A percentile compares a stretch with the other conserved stretches of the same genome.
These are phyloP conservation scores for Protobothrops flavoviridis DNA, from an alignment of 2,113 vertebrate genomes.

Conservation along the genomic window DNA sequence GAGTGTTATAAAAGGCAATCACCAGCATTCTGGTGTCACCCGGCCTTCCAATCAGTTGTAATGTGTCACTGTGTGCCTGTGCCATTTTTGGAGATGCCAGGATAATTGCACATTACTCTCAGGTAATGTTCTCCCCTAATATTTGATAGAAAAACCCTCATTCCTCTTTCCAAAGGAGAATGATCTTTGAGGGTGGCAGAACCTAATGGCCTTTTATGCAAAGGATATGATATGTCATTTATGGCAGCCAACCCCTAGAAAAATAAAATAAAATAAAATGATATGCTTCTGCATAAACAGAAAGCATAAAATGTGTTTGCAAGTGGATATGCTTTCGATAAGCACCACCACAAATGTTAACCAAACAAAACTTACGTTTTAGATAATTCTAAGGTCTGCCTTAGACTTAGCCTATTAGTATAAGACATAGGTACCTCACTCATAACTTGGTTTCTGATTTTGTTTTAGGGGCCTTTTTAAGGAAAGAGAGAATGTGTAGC, in stretches of 20 bases:
- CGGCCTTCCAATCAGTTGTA: constrained; percentile 63
- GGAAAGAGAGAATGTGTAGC: constrained; percentile 18
- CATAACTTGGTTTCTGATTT: constrained; percentile 24
- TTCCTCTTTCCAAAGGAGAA: constrained; percentile 59
- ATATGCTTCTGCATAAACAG: constrained; percentile 29
- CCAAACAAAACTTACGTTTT: constrained; percentile 40
- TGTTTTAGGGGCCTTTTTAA: not conserved
- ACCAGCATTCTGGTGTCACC: constrained; percentile 66
- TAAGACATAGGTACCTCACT: constrained; percentile 16
- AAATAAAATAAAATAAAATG: constrained; percentile 54
- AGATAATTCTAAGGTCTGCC: constrained; percentile 43
- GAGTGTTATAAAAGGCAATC: constrained; percentile 73
- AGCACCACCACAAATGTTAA: constrained; percentile 36
- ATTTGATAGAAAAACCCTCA: constrained; percentile 61
- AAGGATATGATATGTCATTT: constrained; percentile 55
- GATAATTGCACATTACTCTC: constrained; percentile 68
- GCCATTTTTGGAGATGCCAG: constrained; percentile 70
- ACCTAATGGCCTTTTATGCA: constrained; percentile 44
- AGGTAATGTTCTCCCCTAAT: constrained; percentile 69
- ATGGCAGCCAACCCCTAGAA: constrained; percentile 48
- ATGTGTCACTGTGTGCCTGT: constrained; percentile 72
- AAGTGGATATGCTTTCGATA: constrained; percentile 48
- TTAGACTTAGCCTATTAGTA: constrained; percentile 36
- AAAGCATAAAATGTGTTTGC: constrained; percentile 43
- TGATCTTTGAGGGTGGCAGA: constrained; percentile 55